Percentiles rank a stretch among this genome's conserved stretches.
Evolutionary conservation across 2,113 vertebrate genomes (phyloP).

Genomic region (Lepus timidus): DNA sequence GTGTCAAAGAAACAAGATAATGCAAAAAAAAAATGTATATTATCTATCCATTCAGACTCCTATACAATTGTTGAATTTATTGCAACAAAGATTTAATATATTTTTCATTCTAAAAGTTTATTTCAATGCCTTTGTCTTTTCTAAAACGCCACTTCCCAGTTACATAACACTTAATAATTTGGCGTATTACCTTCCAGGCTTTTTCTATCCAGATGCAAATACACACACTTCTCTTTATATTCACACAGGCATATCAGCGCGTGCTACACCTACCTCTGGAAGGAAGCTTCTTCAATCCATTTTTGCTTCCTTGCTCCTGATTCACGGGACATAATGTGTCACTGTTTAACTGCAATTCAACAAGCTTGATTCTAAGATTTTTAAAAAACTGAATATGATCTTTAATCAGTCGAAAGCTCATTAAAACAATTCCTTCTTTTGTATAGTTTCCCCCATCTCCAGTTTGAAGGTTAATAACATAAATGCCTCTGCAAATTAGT

Average conservation of each 20-base stretch:
- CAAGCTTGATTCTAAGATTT: neutral
- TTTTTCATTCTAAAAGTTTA: neutral
- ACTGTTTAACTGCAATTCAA: neutral
- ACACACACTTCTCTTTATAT: neutral
- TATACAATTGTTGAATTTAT: neutral
- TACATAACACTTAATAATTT: conserved; percentile 34
- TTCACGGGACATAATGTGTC: neutral
- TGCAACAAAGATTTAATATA: neutral
- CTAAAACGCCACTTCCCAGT: neutral
- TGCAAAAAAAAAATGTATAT: neutral
- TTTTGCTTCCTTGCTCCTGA: neutral
- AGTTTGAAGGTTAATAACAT: conserved; percentile 1
- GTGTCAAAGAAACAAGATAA: conserved; percentile 5
- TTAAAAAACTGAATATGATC: neutral
- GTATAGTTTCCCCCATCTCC: accelerated
- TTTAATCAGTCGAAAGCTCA: neutral
- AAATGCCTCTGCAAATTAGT: neutral
- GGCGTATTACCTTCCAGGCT: neutral
- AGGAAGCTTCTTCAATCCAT: neutral
- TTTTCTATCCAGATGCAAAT: neutral
- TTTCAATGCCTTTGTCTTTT: neutral
- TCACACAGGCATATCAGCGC: neutral
- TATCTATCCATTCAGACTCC: neutral
- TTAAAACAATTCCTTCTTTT: neutral
- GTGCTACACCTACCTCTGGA: neutral